Evolutionary conservation across 2,888 invertebrate species (phyloP).

Genomic region (Mamestra brassicae): DNA sequence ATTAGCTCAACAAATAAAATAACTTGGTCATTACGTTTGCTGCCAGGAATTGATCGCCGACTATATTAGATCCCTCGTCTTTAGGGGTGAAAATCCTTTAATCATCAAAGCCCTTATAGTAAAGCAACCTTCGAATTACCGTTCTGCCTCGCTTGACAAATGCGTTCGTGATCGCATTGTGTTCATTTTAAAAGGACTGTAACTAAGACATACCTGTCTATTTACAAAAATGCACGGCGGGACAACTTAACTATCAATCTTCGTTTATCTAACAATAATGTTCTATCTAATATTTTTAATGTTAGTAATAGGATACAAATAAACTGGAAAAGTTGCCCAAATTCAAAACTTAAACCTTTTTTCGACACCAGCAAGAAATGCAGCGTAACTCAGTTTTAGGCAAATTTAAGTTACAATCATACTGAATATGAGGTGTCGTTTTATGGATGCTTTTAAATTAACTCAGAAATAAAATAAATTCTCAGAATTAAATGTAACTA

Average conservation of each 20-base stretch:
- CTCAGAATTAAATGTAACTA: too few relatives aligned
- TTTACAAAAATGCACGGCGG: background rate
- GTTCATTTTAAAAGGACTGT: background rate
- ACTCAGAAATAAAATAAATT: too few relatives aligned
- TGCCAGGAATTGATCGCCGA: background rate
- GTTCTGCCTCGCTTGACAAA: background rate
- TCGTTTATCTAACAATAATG: background rate
- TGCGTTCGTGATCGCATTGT: background rate
- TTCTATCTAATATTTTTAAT: too few relatives aligned
- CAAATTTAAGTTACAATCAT: too few relatives aligned
- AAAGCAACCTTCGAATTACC: background rate
- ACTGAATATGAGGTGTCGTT: too few relatives aligned
- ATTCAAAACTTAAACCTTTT: too few relatives aligned
- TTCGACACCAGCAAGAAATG: too few relatives aligned
- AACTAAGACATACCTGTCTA: background rate
- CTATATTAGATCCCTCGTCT: background rate
- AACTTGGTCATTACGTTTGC: background rate
- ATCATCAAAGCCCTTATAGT: background rate
- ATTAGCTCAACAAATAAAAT: slow-evolving; percentile 29
- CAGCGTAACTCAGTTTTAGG: too few relatives aligned
- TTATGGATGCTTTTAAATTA: too few relatives aligned
- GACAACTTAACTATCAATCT: too few relatives aligned
- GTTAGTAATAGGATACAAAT: too few relatives aligned
- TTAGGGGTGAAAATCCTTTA: slow-evolving; percentile 2
- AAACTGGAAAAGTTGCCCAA: too few relatives aligned